phyloP scores from a whole-genome alignment of 2,113 vertebrate genomes.

The Penelope pileata region DNA sequence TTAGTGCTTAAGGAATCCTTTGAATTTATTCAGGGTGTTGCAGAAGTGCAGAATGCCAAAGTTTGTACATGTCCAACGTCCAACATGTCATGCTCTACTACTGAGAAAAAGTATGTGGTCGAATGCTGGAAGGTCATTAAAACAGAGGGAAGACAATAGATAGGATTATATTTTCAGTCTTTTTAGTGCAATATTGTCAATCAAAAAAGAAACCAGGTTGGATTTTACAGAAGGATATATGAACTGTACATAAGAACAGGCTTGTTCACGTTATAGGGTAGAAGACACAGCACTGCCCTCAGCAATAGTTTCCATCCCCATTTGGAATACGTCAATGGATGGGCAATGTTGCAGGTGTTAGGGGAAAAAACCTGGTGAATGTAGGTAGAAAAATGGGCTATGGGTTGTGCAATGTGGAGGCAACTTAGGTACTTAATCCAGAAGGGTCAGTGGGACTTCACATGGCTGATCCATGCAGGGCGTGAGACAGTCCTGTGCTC shows the following conservation, averaged over 20 bases:
- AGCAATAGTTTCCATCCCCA: background rate
- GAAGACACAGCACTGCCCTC: background rate
- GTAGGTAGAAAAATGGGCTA: background rate
- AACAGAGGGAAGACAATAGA: background rate
- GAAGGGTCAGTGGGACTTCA: background rate
- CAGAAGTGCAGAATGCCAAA: background rate
- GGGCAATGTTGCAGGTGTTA: background rate
- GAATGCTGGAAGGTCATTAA: background rate
- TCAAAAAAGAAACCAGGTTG: background rate
- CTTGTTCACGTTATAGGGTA: background rate
- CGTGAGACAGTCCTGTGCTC: background rate
- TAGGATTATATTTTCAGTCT: background rate
- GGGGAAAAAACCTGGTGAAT: background rate
- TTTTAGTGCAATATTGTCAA: background rate
- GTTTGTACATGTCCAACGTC: background rate
- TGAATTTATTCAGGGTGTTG: background rate
- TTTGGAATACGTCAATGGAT: background rate
- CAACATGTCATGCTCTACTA: background rate
- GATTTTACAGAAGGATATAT: background rate
- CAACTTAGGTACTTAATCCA: background rate
- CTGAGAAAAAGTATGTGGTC: background rate
- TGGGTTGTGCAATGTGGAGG: background rate
- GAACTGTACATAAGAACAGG: background rate
- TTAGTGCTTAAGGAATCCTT: background rate
- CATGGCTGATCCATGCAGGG: background rate